Conservation (phyloP, 1,140 invertebrate genomes). For the Riptortus pedestris region DNA sequence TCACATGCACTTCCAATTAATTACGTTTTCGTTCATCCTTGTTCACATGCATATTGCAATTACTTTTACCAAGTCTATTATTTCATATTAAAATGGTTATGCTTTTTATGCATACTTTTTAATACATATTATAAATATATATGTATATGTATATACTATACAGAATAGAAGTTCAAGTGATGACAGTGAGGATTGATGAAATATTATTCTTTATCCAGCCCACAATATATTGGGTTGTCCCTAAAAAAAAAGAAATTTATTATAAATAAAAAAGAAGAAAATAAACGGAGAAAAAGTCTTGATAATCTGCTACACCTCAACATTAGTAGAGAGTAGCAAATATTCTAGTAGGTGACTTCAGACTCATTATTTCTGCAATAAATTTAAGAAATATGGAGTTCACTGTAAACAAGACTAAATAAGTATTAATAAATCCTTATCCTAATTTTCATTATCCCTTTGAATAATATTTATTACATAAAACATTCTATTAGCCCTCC, state of each 20-base stretch:
- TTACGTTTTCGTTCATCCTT: neutral
- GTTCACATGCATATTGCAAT: neutral
- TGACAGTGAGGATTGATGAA: slow-evolving; percentile 6
- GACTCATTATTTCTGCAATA: neutral
- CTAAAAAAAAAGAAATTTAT: neutral
- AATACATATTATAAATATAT: slow-evolving; percentile 5
- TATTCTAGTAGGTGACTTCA: neutral
- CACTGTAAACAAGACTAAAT: neutral
- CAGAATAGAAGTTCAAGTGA: slow-evolving; percentile 2
- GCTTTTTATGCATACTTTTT: neutral
- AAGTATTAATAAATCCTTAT: neutral
- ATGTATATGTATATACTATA: neutral
- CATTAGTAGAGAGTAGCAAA: neutral
- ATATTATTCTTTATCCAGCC: slow-evolving; percentile 10
- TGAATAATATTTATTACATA: too few relatives aligned
- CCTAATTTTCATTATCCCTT: too few relatives aligned
- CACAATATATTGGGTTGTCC: neutral
- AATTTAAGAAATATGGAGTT: neutral
- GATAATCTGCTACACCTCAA: neutral
- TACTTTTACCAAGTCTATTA: neutral
- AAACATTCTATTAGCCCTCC: too few relatives aligned
- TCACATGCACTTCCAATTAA: neutral
- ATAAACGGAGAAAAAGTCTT: neutral
- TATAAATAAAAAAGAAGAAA: neutral
- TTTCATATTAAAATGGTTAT: neutral